Conservation (phyloP, 2,113 vertebrate genomes). For the Eulacestoma nigropectus region DNA sequence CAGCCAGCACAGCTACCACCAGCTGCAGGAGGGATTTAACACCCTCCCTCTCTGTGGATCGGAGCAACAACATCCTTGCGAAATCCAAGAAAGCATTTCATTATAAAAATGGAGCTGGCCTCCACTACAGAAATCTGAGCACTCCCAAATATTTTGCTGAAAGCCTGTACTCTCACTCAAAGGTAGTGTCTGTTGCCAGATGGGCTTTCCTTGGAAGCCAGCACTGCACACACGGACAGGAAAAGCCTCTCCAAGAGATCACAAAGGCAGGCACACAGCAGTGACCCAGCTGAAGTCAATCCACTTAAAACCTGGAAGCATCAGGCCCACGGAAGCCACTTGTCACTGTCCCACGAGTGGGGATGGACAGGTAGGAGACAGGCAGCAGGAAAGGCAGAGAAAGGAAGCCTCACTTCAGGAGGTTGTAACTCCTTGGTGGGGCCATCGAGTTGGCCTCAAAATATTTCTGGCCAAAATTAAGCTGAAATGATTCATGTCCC, state of each 20-base stretch:
- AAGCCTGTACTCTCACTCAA: not conserved
- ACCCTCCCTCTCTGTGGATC: not conserved
- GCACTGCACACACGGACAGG: not conserved
- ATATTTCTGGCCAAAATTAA: not conserved
- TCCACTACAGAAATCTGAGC: not conserved
- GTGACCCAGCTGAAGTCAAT: not conserved
- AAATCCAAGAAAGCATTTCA: not conserved
- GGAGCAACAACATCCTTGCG: not conserved
- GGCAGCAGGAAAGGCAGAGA: not conserved
- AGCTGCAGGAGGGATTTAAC: not conserved
- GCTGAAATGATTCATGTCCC: not conserved
- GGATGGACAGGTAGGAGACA: not conserved
- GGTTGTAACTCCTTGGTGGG: not conserved
- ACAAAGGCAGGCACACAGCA: not conserved
- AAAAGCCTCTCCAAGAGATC: not conserved
- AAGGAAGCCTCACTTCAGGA: not conserved
- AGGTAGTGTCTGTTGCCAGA: not conserved
- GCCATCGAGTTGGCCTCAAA: not conserved
- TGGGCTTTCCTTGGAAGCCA: not conserved
- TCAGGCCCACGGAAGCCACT: not conserved
- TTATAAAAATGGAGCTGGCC: not conserved
- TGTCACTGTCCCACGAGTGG: fast-evolving
- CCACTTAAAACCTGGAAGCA: not conserved
- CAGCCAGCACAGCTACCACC: not conserved
- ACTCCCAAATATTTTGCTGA: not conserved